These are phyloP conservation scores for Notolabrus celidotus DNA, from an alignment of 2,797 vertebrate species.

Conservation along the genomic window DNA sequence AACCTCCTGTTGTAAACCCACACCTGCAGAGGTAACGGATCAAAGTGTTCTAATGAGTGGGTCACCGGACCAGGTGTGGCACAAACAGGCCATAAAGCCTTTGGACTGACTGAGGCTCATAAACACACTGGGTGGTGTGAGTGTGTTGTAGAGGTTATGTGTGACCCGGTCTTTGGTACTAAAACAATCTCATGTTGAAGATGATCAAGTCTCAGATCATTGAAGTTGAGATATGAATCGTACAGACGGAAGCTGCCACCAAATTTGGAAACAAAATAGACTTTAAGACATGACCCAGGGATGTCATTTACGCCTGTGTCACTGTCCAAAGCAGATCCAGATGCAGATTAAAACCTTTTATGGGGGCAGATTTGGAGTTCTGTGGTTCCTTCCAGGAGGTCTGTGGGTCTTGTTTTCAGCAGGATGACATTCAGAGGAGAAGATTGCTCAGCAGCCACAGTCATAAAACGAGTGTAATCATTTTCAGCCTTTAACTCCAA, in stretches of 20 bases:
- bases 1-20: slow-evolving; percentile 32
- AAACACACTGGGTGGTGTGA: slow-evolving; percentile 15
- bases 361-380: not conserved
- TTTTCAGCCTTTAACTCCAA: not conserved
- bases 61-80: slow-evolving; percentile 46
- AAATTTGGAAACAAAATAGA: not conserved
- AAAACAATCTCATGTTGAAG: not conserved
- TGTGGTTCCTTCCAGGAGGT: not conserved
- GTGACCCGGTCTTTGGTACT: not conserved
- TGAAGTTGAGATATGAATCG: not conserved
- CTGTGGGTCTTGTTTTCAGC: not conserved
- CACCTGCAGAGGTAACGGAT: slow-evolving; percentile 55
- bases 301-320: not conserved
- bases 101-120: slow-evolving; percentile 14
- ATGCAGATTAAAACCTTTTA: not conserved
- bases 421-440: not conserved
- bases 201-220: not conserved
- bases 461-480: not conserved
- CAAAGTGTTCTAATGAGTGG: slow-evolving; percentile 41
- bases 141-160: not conserved
- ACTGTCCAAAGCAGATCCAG: slow-evolving; percentile 4
- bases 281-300: not conserved
- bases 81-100: slow-evolving; percentile 40
- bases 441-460: slow-evolving; percentile 6
- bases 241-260: not conserved